Conservation (phyloP, 2,888 invertebrate species). For the Hemithea aestivaria region DNA sequence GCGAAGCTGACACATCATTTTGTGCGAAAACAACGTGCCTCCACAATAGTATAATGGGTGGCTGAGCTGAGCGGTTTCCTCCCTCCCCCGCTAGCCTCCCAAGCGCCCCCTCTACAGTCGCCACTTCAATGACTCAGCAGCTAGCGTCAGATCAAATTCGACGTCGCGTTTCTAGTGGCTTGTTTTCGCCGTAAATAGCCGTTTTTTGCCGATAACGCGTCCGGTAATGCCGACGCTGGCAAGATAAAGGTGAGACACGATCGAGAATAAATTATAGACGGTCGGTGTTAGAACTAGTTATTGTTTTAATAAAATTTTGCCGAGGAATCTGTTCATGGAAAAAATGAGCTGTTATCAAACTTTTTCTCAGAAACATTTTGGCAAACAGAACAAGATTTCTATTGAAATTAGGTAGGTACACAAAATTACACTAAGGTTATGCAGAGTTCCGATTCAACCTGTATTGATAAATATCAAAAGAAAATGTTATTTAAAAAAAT, state of each 20-base stretch:
- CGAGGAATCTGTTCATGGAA: conserved; percentile 31
- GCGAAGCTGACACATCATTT: conserved; percentile 64
- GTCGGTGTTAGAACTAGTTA: conserved; percentile 35
- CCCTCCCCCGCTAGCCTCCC: conserved; percentile 29
- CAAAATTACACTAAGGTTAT: no score
- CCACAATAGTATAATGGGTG: conserved; percentile 70
- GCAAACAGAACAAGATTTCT: no score
- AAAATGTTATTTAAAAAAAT: conserved; percentile 5
- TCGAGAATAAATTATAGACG: conserved; percentile 40
- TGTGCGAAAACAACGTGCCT: conserved; percentile 70
- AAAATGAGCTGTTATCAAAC: no score
- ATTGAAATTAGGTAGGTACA: no score
- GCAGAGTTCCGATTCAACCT: conserved; percentile 5
- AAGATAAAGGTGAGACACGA: conserved; percentile 51
- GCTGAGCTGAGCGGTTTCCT: conserved; percentile 62
- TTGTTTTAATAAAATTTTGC: conserved; percentile 49
- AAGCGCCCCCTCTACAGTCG: conserved; percentile 34
- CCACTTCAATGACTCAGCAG: conserved; percentile 69
- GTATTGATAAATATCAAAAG: no score
- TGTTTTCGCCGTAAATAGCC: conserved; percentile 61
- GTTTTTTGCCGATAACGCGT: conserved; percentile 60
- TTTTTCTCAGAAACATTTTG: no score
- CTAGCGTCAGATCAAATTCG: conserved; percentile 69
- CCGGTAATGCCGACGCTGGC: conserved; percentile 51
- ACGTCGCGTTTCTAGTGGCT: conserved; percentile 60